Evolutionary conservation across 2,888 invertebrate genomes (phyloP).

Genomic region (Drosophila borborema): DNA sequence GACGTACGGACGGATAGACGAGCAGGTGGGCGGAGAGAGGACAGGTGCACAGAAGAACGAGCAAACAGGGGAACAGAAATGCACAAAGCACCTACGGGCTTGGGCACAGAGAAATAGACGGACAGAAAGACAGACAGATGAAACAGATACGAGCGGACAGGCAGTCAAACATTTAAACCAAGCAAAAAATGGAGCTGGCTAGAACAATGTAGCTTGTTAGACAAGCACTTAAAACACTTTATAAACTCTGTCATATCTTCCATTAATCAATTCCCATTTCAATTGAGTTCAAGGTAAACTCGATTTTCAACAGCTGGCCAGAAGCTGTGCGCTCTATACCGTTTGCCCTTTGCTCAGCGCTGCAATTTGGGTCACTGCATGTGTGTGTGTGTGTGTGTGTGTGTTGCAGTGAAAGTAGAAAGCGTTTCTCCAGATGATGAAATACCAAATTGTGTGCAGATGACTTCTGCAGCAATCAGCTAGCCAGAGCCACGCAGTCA

Average conservation of each 20-base stretch:
- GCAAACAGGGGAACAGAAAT: neutral
- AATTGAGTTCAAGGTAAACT: constrained; percentile 18
- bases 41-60: neutral
- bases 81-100: too few species aligned
- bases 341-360: constrained; percentile 20
- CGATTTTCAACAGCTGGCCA: constrained; percentile 15
- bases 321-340: neutral
- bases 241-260: neutral
- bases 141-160: neutral
- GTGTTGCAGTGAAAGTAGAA: constrained; percentile 72
- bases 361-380: constrained; percentile 41
- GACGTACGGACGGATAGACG: neutral
- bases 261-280: neutral
- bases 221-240: neutral
- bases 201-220: neutral
- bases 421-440: constrained; percentile 54
- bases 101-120: neutral
- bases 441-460: constrained; percentile 33
- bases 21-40: too few species aligned
- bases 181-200: neutral
- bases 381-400: constrained; percentile 9
- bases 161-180: too few species aligned
- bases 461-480: constrained; percentile 23
- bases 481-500: neutral
- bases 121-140: too few species aligned